Evolutionary conservation across 2,888 invertebrate species (phyloP), one percentile per base, ranked within the genome.

Genomic region (Agonopterix arenella): DNA sequence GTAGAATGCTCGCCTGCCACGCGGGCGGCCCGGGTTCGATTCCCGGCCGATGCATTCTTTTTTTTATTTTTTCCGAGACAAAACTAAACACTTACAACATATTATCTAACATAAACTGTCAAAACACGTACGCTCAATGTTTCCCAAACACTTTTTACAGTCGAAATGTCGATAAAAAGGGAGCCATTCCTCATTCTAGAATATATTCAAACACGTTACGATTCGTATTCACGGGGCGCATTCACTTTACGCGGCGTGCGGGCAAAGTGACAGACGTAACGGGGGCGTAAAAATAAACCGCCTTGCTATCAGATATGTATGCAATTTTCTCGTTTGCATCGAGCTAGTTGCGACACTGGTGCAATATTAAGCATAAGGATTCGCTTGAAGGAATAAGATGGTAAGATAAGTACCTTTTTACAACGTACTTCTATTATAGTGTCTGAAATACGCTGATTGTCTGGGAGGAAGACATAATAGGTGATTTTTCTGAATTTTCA

Each of bases 1-100:
- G 84, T 84, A 84, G 84, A 84, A 84, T 84, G 84, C 88, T 89
- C 88, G 89, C 89, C 89, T 89, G 89, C 89, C 88, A 89, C 89
- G 89, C 88, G 89, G 89, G 89, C 88, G 89, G 89, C 89, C 89
- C 89, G 89, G 66, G 66, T 66, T 64, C 64, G 63, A 64, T 66
- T 63, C 63, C 60, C 60, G 60, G 60, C 62, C 64, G 66, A 66
- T 64, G 62, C 60, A 62, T 37, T 46, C 44, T n/a, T 44, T 44
- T n/a, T 44, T 44, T 44, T 13, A 1, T 16, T 44, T 44, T 18
- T 44, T 40, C 40, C 4, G 8, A 28, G 28, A 28, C 7, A 28
- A 28, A 28, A 28, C 5, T 28, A 28, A 28, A 28, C 28, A 28
- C 18, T 18, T 18, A 18, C 28, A 28, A 28, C 28, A 28, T 28